Conservation (phyloP, 2,888 invertebrate species). For the Andricus quercusramuli region DNA sequence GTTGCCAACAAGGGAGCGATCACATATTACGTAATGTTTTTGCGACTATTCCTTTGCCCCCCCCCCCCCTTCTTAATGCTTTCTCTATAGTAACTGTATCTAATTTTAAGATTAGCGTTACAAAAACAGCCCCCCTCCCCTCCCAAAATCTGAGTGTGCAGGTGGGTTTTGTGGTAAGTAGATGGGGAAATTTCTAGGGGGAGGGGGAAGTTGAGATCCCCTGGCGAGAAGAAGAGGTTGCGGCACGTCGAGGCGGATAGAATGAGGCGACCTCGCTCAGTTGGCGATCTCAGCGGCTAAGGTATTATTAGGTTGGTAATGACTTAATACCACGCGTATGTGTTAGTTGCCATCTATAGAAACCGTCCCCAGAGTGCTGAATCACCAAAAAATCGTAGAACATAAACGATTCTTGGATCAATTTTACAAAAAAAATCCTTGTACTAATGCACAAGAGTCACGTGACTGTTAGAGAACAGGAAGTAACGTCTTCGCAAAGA, state of each 20-base stretch:
- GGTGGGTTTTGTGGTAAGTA: not conserved
- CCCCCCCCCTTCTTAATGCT: too few species aligned
- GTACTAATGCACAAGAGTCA: too few species aligned
- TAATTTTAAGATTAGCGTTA: too few species aligned
- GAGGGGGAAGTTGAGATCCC: conserved; percentile 59
- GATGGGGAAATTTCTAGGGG: not conserved
- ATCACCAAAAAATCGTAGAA: not conserved
- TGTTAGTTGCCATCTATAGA: conserved; percentile 63
- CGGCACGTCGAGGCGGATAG: conserved; percentile 62
- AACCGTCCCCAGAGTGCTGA: conserved; percentile 52
- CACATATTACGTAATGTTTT: too few species aligned
- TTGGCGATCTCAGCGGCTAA: conserved; percentile 60
- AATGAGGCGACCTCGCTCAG: conserved; percentile 64
- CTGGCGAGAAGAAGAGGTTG: conserved; percentile 58
- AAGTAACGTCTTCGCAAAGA: too few species aligned
- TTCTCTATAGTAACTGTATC: too few species aligned
- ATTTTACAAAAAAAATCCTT: not conserved
- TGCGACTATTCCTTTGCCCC: too few species aligned
- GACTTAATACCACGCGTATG: conserved; percentile 72
- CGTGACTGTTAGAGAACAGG: too few species aligned
- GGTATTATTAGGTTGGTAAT: conserved; percentile 72
- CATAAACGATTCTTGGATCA: not conserved
- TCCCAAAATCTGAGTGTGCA: not conserved
- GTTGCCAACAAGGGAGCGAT: too few species aligned
- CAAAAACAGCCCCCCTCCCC: too few species aligned